Conservation (phyloP, 2,797 vertebrate species). For the Acrossocheilus fasciatus region DNA sequence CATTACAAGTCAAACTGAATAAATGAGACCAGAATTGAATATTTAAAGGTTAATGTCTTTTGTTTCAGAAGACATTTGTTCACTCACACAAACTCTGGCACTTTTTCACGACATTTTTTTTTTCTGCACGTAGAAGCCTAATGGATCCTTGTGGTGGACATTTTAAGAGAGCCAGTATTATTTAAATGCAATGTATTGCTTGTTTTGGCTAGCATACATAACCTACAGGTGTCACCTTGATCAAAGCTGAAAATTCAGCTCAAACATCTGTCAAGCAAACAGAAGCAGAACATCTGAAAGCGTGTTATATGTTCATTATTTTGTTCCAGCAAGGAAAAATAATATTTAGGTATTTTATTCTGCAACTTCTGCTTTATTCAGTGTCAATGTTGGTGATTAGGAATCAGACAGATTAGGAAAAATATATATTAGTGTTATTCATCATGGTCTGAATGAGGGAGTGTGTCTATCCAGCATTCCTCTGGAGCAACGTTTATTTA, state of each 20-base stretch:
- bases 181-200: not conserved
- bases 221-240: not conserved
- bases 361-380: not conserved
- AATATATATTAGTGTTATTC: not conserved
- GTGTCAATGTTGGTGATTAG: not conserved
- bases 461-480: not conserved
- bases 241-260: not conserved
- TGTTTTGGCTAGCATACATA: not conserved
- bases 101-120: not conserved
- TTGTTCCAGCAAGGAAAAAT: not conserved
- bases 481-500: not conserved
- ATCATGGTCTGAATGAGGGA: not conserved
- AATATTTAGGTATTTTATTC: not conserved
- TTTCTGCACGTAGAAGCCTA: not conserved
- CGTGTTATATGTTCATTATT: not conserved
- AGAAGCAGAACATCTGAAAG: not conserved
- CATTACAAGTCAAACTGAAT: not conserved
- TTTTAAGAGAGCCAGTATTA: not conserved
- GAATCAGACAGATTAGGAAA: not conserved
- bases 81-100: not conserved
- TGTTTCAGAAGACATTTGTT: not conserved
- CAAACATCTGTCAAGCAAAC: not conserved
- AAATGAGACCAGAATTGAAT: slow-evolving; percentile 15
- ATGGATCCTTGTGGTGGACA: not conserved
- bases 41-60: not conserved